A percentile compares a stretch with the other conserved stretches of the same genome.
Conservation (phyloP, 2,113 vertebrate genomes). For the Pycnonotus jocosus region DNA sequence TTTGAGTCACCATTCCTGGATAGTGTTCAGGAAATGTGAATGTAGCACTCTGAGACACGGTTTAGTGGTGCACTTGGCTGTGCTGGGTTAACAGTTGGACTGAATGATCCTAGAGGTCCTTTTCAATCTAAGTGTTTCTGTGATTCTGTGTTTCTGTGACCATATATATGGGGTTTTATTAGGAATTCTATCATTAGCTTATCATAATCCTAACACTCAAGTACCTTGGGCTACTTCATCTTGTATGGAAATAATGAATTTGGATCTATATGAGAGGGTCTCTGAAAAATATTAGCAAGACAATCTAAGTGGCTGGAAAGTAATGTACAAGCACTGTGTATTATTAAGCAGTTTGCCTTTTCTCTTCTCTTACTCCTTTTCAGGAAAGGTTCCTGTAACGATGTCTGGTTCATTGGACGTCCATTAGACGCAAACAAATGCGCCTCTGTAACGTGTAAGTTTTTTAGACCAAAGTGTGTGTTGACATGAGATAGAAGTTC, state of each 20-base stretch:
- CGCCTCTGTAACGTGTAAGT: neutral
- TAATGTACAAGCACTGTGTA: neutral
- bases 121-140: accelerated
- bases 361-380: neutral
- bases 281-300: neutral
- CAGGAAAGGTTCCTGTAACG: neutral
- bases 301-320: neutral
- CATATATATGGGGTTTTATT: neutral
- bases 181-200: neutral
- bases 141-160: neutral
- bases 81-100: neutral
- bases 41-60: too few species aligned
- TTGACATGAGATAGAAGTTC: neutral
- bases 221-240: neutral
- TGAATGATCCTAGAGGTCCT: neutral
- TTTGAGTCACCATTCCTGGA: too few species aligned
- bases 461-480: neutral
- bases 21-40: too few species aligned
- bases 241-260: neutral
- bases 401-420: neutral
- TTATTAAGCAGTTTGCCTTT: neutral
- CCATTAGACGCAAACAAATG: neutral
- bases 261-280: neutral
- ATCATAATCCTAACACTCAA: neutral
- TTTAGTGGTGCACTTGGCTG: too few species aligned